phyloP scores from a whole-genome alignment of 2,113 vertebrate genomes.

The Microcebus jonahi region DNA sequence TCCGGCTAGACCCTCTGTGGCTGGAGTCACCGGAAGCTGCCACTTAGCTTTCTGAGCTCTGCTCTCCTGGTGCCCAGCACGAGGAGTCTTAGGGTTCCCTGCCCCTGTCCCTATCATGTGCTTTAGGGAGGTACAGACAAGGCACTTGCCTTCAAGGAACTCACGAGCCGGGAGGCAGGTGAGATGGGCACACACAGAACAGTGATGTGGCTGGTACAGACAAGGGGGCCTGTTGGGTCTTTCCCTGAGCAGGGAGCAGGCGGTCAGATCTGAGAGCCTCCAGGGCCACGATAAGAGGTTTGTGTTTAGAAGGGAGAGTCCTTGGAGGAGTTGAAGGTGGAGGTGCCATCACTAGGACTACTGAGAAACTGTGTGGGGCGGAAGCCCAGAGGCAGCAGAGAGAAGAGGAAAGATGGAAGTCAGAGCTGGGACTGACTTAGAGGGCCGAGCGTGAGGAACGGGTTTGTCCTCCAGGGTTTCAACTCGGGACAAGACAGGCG shows the following conservation, averaged over 20 bases:
- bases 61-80: too few species aligned
- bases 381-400: background rate
- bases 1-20: background rate
- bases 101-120: too few species aligned
- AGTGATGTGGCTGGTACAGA: rapidly evolving
- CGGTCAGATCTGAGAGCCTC: background rate
- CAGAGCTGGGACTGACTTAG: background rate
- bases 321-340: background rate
- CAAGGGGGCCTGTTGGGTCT: background rate
- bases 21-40: too few species aligned
- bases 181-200: background rate
- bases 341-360: too few species aligned
- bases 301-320: background rate
- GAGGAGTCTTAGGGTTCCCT: too few species aligned
- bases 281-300: rapidly evolving
- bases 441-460: too few species aligned
- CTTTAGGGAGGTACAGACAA: background rate
- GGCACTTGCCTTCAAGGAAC: background rate
- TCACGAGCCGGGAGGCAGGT: background rate
- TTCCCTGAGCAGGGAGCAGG: background rate
- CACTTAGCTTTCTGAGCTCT: too few species aligned
- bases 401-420: background rate
- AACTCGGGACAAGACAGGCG: background rate
- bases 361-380: background rate
- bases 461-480: background rate